Conservation (phyloP, 2,113 vertebrate species). For the Ornithorhynchus anatinus region DNA sequence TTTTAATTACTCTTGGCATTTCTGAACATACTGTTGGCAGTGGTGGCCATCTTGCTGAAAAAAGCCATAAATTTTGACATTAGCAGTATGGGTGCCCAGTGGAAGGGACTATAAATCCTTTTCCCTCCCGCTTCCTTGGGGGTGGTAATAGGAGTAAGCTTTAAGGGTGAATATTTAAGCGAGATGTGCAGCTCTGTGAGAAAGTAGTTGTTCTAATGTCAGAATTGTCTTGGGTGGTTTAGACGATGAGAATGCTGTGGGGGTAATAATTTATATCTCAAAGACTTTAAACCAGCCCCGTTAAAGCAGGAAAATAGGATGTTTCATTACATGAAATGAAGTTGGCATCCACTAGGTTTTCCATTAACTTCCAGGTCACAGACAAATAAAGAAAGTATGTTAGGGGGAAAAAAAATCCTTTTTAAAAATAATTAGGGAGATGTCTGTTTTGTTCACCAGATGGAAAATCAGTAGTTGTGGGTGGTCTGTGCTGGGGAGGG, state of each 20-base stretch:
- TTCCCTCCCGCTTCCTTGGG: slow-evolving; percentile 69
- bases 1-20: slow-evolving; percentile 86
- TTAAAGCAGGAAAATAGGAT: slow-evolving; percentile 75
- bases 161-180: slow-evolving; percentile 64
- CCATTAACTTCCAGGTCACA: slow-evolving; percentile 82
- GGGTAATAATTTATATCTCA: slow-evolving; percentile 68
- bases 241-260: slow-evolving; percentile 57
- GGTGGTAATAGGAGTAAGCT: slow-evolving; percentile 59
- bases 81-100: slow-evolving; percentile 79
- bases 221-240: slow-evolving; percentile 63
- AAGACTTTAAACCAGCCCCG: slow-evolving; percentile 63
- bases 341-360: slow-evolving; percentile 79
- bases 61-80: slow-evolving; percentile 83
- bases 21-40: slow-evolving; percentile 79
- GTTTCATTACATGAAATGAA: slow-evolving; percentile 77
- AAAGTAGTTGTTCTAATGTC: slow-evolving; percentile 61
- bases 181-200: slow-evolving; percentile 45
- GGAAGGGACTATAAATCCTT: slow-evolving; percentile 70
- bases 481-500: slow-evolving; percentile 81
- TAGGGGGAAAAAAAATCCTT: slow-evolving; percentile 69
- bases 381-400: slow-evolving; percentile 83
- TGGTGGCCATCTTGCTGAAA: slow-evolving; percentile 77
- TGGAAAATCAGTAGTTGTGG: slow-evolving; percentile 81
- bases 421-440: slow-evolving; percentile 86
- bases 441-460: slow-evolving; percentile 86